Evolutionary conservation across 2,113 vertebrate genomes (phyloP).

Genomic region (Poecilia latipinna): DNA sequence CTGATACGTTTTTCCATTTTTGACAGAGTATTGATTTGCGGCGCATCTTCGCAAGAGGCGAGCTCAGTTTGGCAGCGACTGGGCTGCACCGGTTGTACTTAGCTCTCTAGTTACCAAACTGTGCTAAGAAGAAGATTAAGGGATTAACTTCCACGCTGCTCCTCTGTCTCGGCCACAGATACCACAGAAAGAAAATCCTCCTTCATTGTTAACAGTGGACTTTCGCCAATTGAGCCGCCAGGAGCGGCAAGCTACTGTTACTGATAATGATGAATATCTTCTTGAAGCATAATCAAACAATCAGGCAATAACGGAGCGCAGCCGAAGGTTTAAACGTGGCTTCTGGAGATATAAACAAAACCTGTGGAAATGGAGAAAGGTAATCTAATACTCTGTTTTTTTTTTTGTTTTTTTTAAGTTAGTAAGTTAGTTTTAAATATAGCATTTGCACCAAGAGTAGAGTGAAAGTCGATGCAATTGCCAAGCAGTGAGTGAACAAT

Average conservation of each 20-base stretch:
- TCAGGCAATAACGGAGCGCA: neutral
- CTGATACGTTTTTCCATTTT: neutral
- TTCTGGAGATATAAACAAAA: neutral
- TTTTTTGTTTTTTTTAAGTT: too few relatives aligned
- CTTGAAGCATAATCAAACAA: neutral
- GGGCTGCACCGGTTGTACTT: slow-evolving; percentile 24
- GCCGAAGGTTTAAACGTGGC: neutral
- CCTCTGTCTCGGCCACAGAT: slow-evolving; percentile 44
- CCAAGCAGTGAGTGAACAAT: too few relatives aligned
- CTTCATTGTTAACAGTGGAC: slow-evolving; percentile 49
- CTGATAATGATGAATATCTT: slow-evolving; percentile 7
- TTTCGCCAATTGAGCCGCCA: slow-evolving; percentile 26
- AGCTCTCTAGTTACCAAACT: slow-evolving; percentile 45
- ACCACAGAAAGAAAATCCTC: slow-evolving; percentile 44
- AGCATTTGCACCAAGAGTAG: too few relatives aligned
- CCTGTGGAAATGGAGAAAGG: neutral
- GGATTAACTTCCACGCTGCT: slow-evolving; percentile 49
- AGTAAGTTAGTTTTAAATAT: too few relatives aligned
- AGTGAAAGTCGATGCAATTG: too few relatives aligned
- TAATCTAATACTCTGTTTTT: too few relatives aligned
- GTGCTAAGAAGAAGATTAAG: slow-evolving; percentile 58
- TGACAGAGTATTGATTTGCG: neutral
- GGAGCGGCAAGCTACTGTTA: slow-evolving; percentile 17
- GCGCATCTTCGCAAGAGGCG: slow-evolving; percentile 2
- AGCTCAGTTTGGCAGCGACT: neutral